Percentiles rank a stretch among this genome's conserved stretches.
These are phyloP conservation scores for Oreochromis niloticus DNA, from an alignment of 2,113 vertebrate genomes.

Conservation along the genomic window DNA sequence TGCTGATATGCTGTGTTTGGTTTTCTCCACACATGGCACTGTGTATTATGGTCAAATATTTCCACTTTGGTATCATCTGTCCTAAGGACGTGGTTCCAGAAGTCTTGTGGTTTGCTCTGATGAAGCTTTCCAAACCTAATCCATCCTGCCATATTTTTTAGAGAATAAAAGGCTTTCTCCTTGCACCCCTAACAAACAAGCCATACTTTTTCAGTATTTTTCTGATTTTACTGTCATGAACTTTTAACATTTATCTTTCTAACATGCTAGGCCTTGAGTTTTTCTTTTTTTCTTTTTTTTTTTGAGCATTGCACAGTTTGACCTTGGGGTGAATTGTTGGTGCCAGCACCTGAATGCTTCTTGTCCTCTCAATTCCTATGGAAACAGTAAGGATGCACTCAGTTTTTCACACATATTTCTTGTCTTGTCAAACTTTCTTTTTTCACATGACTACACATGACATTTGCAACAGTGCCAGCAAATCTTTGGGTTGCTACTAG, in stretches of 20 bases:
- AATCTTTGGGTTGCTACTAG: not conserved
- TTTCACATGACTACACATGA: not conserved
- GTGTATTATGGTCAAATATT: not conserved
- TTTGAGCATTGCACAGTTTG: not conserved
- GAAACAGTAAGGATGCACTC: not conserved
- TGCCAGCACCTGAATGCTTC: not conserved
- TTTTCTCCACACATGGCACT: not conserved
- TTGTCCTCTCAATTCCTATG: not conserved
- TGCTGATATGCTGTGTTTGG: not conserved
- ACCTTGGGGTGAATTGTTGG: not conserved
- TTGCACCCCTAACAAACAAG: not conserved
- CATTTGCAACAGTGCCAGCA: not conserved
- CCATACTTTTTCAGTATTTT: not conserved
- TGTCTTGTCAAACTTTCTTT: not conserved
- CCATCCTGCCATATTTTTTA: not conserved
- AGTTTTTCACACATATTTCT: not conserved
- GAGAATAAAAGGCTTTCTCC: not conserved
- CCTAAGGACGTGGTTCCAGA: not conserved
- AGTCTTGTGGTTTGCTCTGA: not conserved
- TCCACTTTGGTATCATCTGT: not conserved
- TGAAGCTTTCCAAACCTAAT: not conserved
- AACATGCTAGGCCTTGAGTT: not conserved
- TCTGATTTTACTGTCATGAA: not conserved
- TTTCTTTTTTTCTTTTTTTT: not conserved
- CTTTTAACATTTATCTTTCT: not conserved